A percentile compares a stretch with the other conserved stretches of the same genome.
Evolutionary conservation across 2,888 invertebrate genomes (phyloP).

Genomic region (Chelonus formosanus): DNA sequence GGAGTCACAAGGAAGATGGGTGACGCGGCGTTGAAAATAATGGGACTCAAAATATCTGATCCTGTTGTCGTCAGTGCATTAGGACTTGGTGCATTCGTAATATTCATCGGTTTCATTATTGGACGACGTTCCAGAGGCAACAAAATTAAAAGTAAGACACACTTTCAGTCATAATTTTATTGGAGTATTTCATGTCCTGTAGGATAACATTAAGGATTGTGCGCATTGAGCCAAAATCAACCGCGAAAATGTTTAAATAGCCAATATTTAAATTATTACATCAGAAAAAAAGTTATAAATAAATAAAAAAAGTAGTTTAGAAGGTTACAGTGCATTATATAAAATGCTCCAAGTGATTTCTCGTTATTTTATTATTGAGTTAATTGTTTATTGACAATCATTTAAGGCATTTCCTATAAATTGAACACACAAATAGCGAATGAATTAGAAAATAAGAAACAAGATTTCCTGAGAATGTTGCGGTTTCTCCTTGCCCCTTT

Average conservation of each 20-base stretch:
- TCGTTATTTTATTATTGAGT: too few relatives aligned
- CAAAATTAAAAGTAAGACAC: slow-evolving; percentile 25
- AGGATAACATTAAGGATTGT: slow-evolving; percentile 1
- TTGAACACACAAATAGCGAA: background rate
- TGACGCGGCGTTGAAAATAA: slow-evolving; percentile 12
- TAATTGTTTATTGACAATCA: too few relatives aligned
- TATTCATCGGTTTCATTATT: slow-evolving; percentile 36
- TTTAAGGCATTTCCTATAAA: background rate
- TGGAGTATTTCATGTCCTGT: background rate
- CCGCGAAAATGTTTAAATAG: background rate
- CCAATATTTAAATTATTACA: background rate
- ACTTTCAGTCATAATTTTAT: slow-evolving; percentile 2
- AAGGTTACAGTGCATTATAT: background rate
- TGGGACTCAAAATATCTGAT: slow-evolving; percentile 21
- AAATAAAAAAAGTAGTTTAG: too few relatives aligned
- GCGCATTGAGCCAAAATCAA: background rate
- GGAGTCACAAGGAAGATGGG: background rate
- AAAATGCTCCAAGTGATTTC: background rate
- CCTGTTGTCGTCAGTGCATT: slow-evolving; percentile 32
- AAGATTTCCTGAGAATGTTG: slow-evolving; percentile 9
- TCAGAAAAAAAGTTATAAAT: too few relatives aligned
- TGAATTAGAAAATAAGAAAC: too few relatives aligned
- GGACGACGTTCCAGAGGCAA: slow-evolving; percentile 20
- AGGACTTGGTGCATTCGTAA: slow-evolving; percentile 32
- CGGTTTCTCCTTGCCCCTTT: slow-evolving; percentile 1